phyloP scores from a whole-genome alignment of 1,140 invertebrate species.

The Drosophila repleta region DNA sequence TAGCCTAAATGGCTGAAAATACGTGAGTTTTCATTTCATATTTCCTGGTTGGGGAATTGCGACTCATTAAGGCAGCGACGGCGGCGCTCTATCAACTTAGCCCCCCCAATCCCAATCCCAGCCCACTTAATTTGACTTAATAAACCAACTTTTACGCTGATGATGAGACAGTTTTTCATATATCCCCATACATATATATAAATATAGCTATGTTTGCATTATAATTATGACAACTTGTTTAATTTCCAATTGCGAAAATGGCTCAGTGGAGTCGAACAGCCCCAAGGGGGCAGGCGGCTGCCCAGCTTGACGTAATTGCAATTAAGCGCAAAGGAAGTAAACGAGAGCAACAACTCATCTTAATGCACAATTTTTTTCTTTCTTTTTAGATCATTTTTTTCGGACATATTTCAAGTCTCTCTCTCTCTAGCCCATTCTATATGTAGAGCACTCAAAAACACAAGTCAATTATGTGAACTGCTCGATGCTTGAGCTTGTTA shows the following conservation, averaged over 20 bases:
- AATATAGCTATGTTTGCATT: conserved; percentile 55
- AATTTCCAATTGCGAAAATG: conserved; percentile 62
- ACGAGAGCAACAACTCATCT: conserved; percentile 38
- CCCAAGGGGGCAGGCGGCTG: not conserved
- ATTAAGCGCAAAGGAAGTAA: conserved; percentile 71
- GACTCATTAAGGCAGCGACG: conserved; percentile 18
- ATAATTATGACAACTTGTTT: conserved; percentile 67
- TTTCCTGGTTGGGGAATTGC: conserved; percentile 31
- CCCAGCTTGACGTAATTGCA: conserved; percentile 69
- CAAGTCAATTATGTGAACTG: conserved; percentile 70
- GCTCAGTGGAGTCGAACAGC: conserved; percentile 12
- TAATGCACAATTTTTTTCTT: conserved; percentile 25
- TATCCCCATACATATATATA: conserved; percentile 50
- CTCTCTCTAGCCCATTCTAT: conserved; percentile 19
- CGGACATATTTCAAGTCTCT: conserved; percentile 19
- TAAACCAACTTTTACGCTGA: conserved; percentile 32
- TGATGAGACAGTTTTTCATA: conserved; percentile 9
- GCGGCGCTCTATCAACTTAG: conserved; percentile 58
- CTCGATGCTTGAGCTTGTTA: conserved; percentile 71
- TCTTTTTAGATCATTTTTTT: conserved; percentile 20
- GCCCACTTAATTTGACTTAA: conserved; percentile 66
- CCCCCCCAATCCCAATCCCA: conserved; percentile 40
- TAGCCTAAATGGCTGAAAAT: conserved; percentile 1
- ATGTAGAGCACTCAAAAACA: conserved; percentile 53
- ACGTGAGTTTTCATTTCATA: conserved; percentile 6